Base-by-base conservation (phyloP, 2,888 invertebrate species). In the Trichopria drosophilae region DNA sequence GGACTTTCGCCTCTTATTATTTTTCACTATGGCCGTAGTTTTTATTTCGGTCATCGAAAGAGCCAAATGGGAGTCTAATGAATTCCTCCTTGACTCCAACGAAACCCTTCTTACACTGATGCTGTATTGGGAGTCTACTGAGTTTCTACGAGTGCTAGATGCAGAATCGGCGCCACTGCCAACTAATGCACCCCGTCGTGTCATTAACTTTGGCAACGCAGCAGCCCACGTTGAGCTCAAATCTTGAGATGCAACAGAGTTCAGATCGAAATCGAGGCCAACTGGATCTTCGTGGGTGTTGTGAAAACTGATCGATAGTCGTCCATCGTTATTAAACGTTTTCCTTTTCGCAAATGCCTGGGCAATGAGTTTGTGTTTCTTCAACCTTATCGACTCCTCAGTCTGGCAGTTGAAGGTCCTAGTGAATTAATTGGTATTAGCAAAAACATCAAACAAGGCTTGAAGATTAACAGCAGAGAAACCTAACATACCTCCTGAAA, bases 221-320 rank as follows among this genome's bases (percentile, higher is more conserved):
- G 90, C 91, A 29, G 91, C 92, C 91, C 93, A 95, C 0, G 92
- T 90, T 1, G 94, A 92, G 46, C 93, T 93, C 42, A 95, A 81
- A 64, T 92, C 91, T 59, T 87, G 87, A 52, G 90, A 89, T 43
- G 86, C 88, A 7, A 84, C 83, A 37, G 86, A 87, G 68, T 88
- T 87, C 37, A 86, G 65, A 65, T 86, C 85, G 59, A 87, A 85
- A 64, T 85, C 84, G 29, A 91, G 76, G 3, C 90, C 91, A 7
- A 95, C 88, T 7, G 96, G 96, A 79, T 96, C 96, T 56, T 91
- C 90, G 62, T 93, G 87, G 3, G 87, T 86, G 59, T 90, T 90
- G 55, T 88, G 87, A 58, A 93, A 86, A 58, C 90, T 91, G 67
- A 95, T 88, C 34, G 94, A 94, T 34, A 95, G 80, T 9, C 90